Conservation (phyloP, 2,888 invertebrate genomes). For the Margaritifera margaritifera region DNA sequence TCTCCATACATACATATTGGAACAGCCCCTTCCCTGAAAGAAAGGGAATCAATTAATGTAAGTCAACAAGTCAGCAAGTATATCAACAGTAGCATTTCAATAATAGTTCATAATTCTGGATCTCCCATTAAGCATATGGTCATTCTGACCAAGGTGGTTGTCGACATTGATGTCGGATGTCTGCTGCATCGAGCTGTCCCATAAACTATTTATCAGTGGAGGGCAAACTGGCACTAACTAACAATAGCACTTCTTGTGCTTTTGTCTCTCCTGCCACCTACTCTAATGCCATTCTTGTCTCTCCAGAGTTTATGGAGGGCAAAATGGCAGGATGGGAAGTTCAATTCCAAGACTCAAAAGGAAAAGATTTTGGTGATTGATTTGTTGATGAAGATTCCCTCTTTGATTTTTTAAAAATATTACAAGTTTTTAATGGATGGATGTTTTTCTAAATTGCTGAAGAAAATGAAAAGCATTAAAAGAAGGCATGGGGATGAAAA, state of each 20-base stretch:
- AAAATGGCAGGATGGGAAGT: conserved; percentile 31
- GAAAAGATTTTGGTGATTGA: too few relatives aligned
- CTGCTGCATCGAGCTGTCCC: conserved; percentile 41
- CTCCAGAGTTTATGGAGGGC: conserved; percentile 46
- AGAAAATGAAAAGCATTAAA: too few relatives aligned
- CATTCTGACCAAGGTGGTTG: conserved; percentile 4
- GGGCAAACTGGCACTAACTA: conserved; percentile 50
- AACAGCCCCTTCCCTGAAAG: conserved; percentile 28
- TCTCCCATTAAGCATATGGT: too few relatives aligned
- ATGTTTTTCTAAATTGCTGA: too few relatives aligned
- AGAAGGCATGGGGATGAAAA: too few relatives aligned
- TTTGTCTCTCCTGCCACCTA: neutral
- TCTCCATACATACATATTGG: conserved; percentile 26
- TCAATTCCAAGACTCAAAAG: conserved; percentile 20
- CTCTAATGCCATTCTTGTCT: conserved; percentile 36
- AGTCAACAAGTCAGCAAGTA: too few relatives aligned
- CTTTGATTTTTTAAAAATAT: too few relatives aligned
- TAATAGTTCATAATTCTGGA: too few relatives aligned
- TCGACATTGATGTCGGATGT: conserved; percentile 5
- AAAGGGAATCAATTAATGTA: conserved; percentile 1
- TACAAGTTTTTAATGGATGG: too few relatives aligned
- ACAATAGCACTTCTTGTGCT: neutral
- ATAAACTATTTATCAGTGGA: conserved; percentile 40
- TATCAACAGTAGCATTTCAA: too few relatives aligned
- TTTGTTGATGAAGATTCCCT: too few relatives aligned